Evolutionary conservation across 2,113 vertebrate genomes (phyloP).

Genomic region (Cheilinus undulatus): DNA sequence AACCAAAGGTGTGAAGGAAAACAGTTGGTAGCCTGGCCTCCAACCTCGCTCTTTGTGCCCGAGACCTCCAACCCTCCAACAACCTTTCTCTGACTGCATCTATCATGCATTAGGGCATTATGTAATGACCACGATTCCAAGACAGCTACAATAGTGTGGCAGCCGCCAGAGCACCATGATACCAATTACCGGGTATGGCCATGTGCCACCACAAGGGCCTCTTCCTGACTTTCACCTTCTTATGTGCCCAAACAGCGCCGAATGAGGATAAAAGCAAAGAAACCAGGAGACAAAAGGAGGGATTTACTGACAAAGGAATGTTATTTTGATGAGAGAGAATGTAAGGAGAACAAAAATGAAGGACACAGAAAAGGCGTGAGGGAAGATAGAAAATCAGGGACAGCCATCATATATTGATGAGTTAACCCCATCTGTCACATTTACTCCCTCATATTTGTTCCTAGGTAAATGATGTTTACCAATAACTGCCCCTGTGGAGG

Average conservation of each 20-base stretch:
- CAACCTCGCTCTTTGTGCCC: constrained; percentile 6
- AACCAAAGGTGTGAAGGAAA: constrained; percentile 10
- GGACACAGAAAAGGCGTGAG: constrained; percentile 21
- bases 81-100: constrained; percentile 53
- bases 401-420: constrained; percentile 55
- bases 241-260: constrained; percentile 19
- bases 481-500: constrained; percentile 31
- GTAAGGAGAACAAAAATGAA: constrained; percentile 34
- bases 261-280: constrained; percentile 11
- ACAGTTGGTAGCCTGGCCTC: neutral
- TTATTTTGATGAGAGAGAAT: constrained; percentile 47
- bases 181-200: constrained; percentile 73
- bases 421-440: constrained; percentile 46
- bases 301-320: constrained; percentile 17
- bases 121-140: constrained; percentile 65
- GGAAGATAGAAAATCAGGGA: constrained; percentile 39
- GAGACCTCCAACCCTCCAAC: constrained; percentile 25
- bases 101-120: constrained; percentile 68
- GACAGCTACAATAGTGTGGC: constrained; percentile 63
- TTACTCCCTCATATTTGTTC: constrained; percentile 46
- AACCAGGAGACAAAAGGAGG: neutral
- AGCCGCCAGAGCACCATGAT: constrained; percentile 72
- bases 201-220: constrained; percentile 38
- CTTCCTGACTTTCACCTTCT: constrained; percentile 59
- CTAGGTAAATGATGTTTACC: constrained; percentile 45